phyloP scores from a whole-genome alignment of 2,113 vertebrate species.

The Hirundichthys speculiger region DNA sequence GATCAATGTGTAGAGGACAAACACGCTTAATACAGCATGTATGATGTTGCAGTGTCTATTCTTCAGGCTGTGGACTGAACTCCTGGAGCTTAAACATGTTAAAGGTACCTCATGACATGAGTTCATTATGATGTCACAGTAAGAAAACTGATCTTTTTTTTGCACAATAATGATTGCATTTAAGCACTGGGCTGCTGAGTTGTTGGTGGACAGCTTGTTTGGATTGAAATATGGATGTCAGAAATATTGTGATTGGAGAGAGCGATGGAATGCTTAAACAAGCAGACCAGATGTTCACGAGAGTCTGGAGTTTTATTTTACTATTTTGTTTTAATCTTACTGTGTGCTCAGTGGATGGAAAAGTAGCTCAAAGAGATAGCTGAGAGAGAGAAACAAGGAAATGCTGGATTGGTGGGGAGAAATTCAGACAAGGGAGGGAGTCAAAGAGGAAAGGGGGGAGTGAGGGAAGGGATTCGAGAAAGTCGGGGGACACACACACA shows the following conservation, averaged over 20 bases:
- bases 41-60: neutral
- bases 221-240: too few relatives aligned
- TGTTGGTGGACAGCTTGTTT: neutral
- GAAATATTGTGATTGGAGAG: slow-evolving; percentile 3
- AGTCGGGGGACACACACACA: slow-evolving; percentile 16
- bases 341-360: slow-evolving; percentile 15
- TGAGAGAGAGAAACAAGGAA: slow-evolving; percentile 5
- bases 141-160: slow-evolving; percentile 8
- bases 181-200: slow-evolving; percentile 22
- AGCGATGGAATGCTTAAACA: neutral
- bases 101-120: neutral
- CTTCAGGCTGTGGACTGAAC: neutral
- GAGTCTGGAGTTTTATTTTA: slow-evolving; percentile 5
- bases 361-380: neutral
- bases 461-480: slow-evolving; percentile 10
- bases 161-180: slow-evolving; percentile 33
- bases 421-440: slow-evolving; percentile 19
- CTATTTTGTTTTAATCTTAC: slow-evolving; percentile 15
- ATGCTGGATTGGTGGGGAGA: slow-evolving; percentile 21
- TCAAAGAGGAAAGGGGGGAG: too few relatives aligned
- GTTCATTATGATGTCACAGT: slow-evolving; percentile 21
- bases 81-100: slow-evolving; percentile 1
- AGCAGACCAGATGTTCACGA: slow-evolving; percentile 37
- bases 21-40: neutral
- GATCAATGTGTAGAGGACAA: slow-evolving; percentile 22